Conservation (phyloP, 2,888 invertebrate species). For the Agriopis leucophaearia region DNA sequence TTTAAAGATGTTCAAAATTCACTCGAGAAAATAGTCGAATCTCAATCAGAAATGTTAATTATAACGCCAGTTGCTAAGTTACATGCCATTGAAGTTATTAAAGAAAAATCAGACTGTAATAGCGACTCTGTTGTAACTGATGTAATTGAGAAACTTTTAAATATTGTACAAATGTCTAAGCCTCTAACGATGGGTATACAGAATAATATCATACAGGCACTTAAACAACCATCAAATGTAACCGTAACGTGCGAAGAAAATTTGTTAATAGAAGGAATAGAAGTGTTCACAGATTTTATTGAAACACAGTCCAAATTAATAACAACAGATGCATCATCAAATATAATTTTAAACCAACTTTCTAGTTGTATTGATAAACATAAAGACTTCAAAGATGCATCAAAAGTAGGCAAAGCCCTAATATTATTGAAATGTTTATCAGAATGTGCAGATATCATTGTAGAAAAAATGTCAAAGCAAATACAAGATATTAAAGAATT, state of each 20-base stretch:
- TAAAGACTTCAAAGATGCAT: conserved; percentile 66
- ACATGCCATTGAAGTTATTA: conserved; percentile 48
- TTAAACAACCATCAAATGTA: conserved; percentile 47
- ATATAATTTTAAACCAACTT: conserved; percentile 55
- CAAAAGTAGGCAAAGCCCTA: conserved; percentile 65
- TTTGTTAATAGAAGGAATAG: conserved; percentile 52
- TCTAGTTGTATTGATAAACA: conserved; percentile 63
- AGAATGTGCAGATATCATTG: conserved; percentile 68
- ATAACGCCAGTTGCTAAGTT: conserved; percentile 60
- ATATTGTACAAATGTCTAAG: conserved; percentile 52
- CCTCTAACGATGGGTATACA: conserved; percentile 53
- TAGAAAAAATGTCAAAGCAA: conserved; percentile 51
- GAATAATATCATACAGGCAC: conserved; percentile 54
- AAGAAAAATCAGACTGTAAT: conserved; percentile 42
- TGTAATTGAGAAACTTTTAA: conserved; percentile 49
- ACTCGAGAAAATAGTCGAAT: conserved; percentile 62
- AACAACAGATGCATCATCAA: conserved; percentile 43
- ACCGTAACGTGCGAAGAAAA: conserved; percentile 45
- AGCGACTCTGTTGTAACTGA: conserved; percentile 48
- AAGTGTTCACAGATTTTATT: conserved; percentile 53
- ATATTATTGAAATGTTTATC: conserved; percentile 73
- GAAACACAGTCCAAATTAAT: conserved; percentile 48
- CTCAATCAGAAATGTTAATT: conserved; percentile 64
- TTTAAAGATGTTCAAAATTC: conserved; percentile 61
- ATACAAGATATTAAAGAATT: conserved; percentile 44